Conservation (phyloP, 2,113 vertebrate genomes). For the Ciconia maguari region DNA sequence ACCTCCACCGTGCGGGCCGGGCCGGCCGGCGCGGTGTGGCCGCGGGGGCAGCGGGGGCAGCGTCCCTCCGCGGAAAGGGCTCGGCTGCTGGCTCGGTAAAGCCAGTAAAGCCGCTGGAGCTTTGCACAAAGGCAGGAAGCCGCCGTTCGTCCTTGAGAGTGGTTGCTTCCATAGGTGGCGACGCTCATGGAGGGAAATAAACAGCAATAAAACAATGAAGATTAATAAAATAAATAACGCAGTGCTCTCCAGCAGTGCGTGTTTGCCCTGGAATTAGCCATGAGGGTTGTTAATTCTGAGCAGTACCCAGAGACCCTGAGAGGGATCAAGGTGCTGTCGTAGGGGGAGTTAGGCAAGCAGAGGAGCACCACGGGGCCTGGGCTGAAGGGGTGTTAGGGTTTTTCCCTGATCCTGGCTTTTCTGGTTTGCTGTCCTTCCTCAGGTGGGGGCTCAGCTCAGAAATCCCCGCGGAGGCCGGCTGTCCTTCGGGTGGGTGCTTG, state of each 20-base stretch:
- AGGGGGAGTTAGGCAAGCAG: too few relatives aligned
- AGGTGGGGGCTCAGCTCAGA: neutral
- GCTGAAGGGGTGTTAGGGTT: fast-evolving
- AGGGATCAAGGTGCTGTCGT: fast-evolving
- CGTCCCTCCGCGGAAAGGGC: fast-evolving
- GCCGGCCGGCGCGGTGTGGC: fast-evolving
- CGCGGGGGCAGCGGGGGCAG: fast-evolving
- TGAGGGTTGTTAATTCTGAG: neutral
- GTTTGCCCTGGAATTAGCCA: neutral
- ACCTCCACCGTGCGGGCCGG: neutral
- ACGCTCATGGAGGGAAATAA: neutral
- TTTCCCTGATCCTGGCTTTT: neutral
- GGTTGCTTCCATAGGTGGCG: neutral
- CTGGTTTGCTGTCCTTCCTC: neutral
- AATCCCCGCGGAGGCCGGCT: fast-evolving
- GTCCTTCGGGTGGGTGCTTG: fast-evolving
- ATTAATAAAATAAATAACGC: neutral
- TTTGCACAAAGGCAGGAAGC: too few relatives aligned
- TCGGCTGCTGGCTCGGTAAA: fast-evolving
- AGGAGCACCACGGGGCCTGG: neutral
- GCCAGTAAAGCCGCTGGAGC: too few relatives aligned
- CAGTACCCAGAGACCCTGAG: neutral
- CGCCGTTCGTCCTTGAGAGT: neutral
- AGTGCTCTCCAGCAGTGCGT: fast-evolving
- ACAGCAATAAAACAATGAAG: neutral